Conservation (phyloP, 1,140 invertebrate species). For the Drosophila murphyi region DNA sequence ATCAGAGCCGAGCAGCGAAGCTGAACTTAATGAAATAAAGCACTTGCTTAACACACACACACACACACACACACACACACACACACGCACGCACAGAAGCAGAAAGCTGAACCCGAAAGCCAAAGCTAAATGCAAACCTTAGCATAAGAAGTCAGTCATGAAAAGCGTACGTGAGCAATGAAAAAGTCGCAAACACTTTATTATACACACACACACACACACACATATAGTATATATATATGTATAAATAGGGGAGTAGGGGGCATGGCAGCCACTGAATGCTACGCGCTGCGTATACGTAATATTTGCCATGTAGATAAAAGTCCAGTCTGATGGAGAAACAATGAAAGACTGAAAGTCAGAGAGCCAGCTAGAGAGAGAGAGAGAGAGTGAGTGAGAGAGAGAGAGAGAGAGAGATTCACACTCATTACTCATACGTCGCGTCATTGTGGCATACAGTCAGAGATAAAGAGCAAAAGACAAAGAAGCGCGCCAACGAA, state of each 20-base stretch:
- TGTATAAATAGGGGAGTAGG: background rate
- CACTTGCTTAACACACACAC: constrained; percentile 65
- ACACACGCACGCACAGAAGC: constrained; percentile 19
- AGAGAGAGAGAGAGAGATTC: constrained; percentile 12
- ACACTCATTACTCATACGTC: constrained; percentile 77
- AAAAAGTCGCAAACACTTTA: constrained; percentile 83
- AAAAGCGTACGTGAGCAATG: constrained; percentile 81
- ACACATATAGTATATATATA: background rate
- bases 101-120: constrained; percentile 47
- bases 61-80: constrained; percentile 33
- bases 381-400: background rate
- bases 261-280: constrained; percentile 66
- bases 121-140: constrained; percentile 55
- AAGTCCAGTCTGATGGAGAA: constrained; percentile 30
- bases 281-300: constrained; percentile 80
- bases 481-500: constrained; percentile 50
- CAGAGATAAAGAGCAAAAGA: constrained; percentile 67
- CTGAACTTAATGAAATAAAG: constrained; percentile 81
- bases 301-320: constrained; percentile 74
- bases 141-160: constrained; percentile 80
- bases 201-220: constrained; percentile 52
- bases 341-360: background rate
- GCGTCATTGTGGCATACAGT: constrained; percentile 65
- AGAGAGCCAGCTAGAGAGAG: background rate
- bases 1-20: constrained; percentile 42